Evolutionary conservation across 1,140 invertebrate species (phyloP).

Genomic region (Physella acuta): DNA sequence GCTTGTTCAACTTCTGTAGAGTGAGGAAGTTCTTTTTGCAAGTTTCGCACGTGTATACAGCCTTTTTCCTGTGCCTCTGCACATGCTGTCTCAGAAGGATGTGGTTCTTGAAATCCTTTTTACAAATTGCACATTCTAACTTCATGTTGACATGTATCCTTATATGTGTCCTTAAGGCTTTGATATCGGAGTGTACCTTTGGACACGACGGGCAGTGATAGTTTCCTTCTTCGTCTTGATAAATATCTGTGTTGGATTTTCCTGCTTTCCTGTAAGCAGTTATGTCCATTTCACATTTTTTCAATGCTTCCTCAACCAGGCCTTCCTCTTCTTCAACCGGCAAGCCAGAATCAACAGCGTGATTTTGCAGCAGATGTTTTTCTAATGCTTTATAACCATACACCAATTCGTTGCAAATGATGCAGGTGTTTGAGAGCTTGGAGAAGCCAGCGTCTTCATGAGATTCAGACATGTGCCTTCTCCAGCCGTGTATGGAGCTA

Average conservation of each 20-base stretch:
- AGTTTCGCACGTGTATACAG: conserved; percentile 19
- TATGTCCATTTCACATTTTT: conserved; percentile 23
- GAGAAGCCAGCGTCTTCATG: conserved; percentile 25
- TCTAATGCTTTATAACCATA: conserved; percentile 27
- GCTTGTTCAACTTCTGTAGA: conserved; percentile 25
- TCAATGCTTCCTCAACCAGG: conserved; percentile 20
- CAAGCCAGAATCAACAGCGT: conserved; percentile 22
- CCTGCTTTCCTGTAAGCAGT: conserved; percentile 13
- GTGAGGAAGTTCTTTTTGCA: conserved; percentile 25
- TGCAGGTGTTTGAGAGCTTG: conserved; percentile 26
- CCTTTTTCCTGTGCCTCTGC: conserved; percentile 19
- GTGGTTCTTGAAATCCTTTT: conserved; percentile 22
- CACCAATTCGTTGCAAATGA: conserved; percentile 23
- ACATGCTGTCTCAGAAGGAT: conserved; percentile 23
- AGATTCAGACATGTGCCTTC: conserved; percentile 20
- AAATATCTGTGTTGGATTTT: conserved; percentile 10
- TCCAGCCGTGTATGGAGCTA: conserved; percentile 21
- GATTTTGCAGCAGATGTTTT: conserved; percentile 21
- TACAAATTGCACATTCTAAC: conserved; percentile 18
- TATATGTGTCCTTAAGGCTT: conserved; percentile 18
- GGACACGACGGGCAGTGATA: conserved; percentile 20
- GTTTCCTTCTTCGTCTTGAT: conserved; percentile 11
- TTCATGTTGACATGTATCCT: conserved; percentile 26
- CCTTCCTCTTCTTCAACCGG: conserved; percentile 25
- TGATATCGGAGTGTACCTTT: conserved; percentile 20